Percentiles rank a stretch among this genome's conserved stretches.
Evolutionary conservation across 2,113 vertebrate species (phyloP).

Genomic region (Quiscalus mexicanus): DNA sequence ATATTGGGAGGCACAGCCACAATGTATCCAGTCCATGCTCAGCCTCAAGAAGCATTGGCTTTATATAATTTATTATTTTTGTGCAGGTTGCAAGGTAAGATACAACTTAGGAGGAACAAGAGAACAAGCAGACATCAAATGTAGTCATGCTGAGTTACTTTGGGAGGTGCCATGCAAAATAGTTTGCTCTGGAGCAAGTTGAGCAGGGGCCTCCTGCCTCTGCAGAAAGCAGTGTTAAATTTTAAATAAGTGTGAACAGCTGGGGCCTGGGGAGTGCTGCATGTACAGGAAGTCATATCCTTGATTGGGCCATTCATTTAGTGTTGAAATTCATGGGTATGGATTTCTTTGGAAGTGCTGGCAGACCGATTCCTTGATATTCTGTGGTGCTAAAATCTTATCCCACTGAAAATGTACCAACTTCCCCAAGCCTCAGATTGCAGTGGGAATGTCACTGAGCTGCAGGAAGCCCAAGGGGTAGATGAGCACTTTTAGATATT

Average conservation of each 20-base stretch:
- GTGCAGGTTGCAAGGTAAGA: neutral
- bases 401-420: neutral
- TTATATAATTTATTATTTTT: neutral
- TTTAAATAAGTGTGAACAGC: neutral
- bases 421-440: neutral
- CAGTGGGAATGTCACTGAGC: neutral
- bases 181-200: neutral
- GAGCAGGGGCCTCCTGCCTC: neutral
- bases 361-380: neutral
- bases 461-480: too few species aligned
- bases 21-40: neutral
- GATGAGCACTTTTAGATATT: neutral
- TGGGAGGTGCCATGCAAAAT: neutral
- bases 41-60: neutral
- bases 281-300: fast-evolving
- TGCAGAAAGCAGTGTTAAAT: neutral
- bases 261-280: neutral
- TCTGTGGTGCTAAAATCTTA: neutral
- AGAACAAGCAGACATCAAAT: neutral
- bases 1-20: neutral
- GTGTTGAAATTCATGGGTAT: neutral
- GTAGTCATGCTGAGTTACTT: neutral
- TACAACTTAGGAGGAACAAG: neutral
- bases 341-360: neutral
- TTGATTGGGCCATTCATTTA: neutral